phyloP scores from a whole-genome alignment of 2,888 invertebrate genomes.

The Capitulum mitella region DNA sequence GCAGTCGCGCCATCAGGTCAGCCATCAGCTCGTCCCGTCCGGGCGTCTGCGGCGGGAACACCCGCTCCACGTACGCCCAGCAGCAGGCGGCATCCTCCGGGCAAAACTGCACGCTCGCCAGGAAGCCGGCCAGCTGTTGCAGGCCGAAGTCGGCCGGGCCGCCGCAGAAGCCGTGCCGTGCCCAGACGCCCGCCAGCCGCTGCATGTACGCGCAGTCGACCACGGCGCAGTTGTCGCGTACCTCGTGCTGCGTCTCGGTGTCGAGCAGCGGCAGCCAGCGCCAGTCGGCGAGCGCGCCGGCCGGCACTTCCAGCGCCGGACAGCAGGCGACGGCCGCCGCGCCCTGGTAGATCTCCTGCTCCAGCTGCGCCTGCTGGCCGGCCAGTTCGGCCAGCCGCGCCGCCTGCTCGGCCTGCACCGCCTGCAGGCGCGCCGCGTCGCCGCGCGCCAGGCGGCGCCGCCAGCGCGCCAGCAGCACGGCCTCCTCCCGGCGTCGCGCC shows the following conservation, averaged over 20 bases:
- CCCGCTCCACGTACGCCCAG: neutral
- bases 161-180: neutral
- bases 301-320: neutral
- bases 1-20: constrained; percentile 4
- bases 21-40: neutral
- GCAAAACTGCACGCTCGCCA: neutral
- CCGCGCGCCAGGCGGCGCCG: neutral
- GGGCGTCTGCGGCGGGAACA: neutral
- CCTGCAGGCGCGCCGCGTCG: neutral
- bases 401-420: neutral
- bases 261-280: constrained; percentile 16
- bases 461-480: neutral
- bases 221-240: constrained; percentile 20
- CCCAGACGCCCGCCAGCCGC: constrained; percentile 12
- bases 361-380: neutral
- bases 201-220: constrained; percentile 15
- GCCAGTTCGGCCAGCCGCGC: neutral
- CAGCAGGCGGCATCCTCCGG: neutral
- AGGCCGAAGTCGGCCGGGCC: neutral
- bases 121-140: neutral
- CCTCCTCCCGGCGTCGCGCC: neutral
- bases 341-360: neutral
- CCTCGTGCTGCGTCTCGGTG: neutral
- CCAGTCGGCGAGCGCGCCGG: neutral
- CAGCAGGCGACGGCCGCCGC: neutral